Conservation (phyloP, 2,113 vertebrate species). For the Strigops habroptila region DNA sequence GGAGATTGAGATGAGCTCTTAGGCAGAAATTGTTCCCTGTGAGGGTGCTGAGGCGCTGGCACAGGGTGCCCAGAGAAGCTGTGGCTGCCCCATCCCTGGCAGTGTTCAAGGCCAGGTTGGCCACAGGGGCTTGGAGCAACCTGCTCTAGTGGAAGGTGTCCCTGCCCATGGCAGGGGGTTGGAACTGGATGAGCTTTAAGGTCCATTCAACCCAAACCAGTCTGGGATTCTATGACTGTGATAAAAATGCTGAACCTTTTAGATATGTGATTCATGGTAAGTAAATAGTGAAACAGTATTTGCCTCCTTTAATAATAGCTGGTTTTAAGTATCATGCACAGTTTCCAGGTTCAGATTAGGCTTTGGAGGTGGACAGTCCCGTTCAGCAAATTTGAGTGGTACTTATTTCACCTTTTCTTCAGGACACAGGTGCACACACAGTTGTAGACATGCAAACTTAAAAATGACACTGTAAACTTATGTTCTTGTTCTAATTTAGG, state of each 20-base stretch:
- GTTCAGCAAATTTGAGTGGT: neutral
- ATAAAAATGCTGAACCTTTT: neutral
- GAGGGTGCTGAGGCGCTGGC: no score
- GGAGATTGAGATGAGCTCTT: no score
- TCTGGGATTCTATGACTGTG: neutral
- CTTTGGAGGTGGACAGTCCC: neutral
- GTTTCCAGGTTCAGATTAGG: neutral
- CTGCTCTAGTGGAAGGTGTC: neutral
- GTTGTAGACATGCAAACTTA: neutral
- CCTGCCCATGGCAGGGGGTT: neutral
- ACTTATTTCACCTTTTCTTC: neutral
- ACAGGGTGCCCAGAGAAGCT: no score
- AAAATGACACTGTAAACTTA: neutral
- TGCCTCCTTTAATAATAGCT: neutral
- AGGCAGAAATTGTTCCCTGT: no score
- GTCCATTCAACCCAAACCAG: neutral
- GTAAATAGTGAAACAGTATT: neutral
- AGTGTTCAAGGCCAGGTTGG: no score
- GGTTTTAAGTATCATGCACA: neutral
- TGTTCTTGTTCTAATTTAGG: slow-evolving; percentile 59
- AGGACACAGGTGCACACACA: neutral
- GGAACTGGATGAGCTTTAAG: neutral
- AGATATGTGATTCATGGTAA: neutral
- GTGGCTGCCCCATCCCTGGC: no score
- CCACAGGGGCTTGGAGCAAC: neutral